Conservation (phyloP, 2,888 invertebrate genomes). For the Chouioia cunea region DNA sequence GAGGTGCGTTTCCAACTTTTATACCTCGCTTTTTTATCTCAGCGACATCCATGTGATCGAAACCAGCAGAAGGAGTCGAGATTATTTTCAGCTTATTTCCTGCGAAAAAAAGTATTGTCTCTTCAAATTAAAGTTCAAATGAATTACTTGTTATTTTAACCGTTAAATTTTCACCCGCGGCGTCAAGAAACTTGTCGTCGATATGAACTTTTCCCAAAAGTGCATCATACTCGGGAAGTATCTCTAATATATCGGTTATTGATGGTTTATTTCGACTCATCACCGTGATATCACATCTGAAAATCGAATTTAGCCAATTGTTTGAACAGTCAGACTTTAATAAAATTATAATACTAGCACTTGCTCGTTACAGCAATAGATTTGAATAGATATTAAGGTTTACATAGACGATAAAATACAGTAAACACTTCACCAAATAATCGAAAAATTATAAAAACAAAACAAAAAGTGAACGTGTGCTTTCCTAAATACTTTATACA, state of each 20-base stretch:
- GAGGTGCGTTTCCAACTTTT: conserved; percentile 84
- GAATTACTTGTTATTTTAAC: no score
- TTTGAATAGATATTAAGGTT: not conserved
- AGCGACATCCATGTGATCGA: conserved; percentile 83
- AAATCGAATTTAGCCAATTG: no score
- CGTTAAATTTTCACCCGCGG: conserved; percentile 72
- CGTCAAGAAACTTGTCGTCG: conserved; percentile 73
- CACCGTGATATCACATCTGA: conserved; percentile 61
- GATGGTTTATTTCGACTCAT: conserved; percentile 47
- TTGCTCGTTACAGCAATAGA: not conserved
- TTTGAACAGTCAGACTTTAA: no score
- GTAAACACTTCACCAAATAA: no score
- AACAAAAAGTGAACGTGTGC: not conserved
- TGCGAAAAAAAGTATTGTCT: conserved; percentile 59
- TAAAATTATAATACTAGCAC: no score
- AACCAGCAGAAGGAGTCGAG: conserved; percentile 88
- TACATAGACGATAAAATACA: no score
- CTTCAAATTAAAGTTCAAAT: no score
- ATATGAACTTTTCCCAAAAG: conserved; percentile 59
- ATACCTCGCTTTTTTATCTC: conserved; percentile 81
- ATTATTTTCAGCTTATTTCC: conserved; percentile 82
- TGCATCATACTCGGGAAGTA: conserved; percentile 60
- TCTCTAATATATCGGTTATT: conserved; percentile 55
- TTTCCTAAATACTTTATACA: no score
- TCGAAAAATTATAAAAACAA: not conserved